Evolutionary conservation across 2,797 vertebrate genomes (phyloP), one percentile per base, ranked within the genome.

Genomic region (Amblyopsis hoosieri): DNA sequence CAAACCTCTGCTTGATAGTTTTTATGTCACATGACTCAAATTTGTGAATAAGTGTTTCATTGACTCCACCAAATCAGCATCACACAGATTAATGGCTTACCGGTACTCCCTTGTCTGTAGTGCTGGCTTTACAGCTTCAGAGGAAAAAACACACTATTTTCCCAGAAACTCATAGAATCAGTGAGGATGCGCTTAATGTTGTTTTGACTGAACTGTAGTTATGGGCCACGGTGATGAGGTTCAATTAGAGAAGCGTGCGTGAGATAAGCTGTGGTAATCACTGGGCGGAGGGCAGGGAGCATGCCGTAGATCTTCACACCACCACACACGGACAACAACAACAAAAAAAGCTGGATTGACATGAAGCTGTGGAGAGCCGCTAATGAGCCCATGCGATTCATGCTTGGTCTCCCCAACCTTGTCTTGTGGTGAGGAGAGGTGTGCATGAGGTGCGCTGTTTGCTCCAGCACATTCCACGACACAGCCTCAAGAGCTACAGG

Each of bases 311-410:
- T 80, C 83, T 72, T 81, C 81, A 69, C 73, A 62, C 50, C 12
- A 59, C 73, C 23, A 23, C 15, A 19, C 23, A 23, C 15, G 19
- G 11, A 17, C 23, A 8, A 15, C 17, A 2, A 17, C 15, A 15
- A 67, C 57, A 63, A 59, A 75, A 83, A 54, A 73, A 48, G 23
- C 75, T 52, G 64, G 78, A 78, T 78, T 83, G 77, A 85, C 86
- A 87, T 60, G 78, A 85, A 89, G 78, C 78, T 67, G 54, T 67
- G 74, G 77, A 85, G 85, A 80, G 83, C 67, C 59, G 69, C 79
- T 91, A 91, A 91, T 91, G 87, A 91, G 87, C 83, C 77, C 54
- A 73, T 76, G 84, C 76, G 79, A 90, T 90, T 91, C 88, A 90
- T 79, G 74, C 85, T 71, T 72, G 77, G 75, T 69, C 79, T 85